Conservation (phyloP, 1,140 invertebrate genomes). For the Aporrectodea caliginosa region DNA sequence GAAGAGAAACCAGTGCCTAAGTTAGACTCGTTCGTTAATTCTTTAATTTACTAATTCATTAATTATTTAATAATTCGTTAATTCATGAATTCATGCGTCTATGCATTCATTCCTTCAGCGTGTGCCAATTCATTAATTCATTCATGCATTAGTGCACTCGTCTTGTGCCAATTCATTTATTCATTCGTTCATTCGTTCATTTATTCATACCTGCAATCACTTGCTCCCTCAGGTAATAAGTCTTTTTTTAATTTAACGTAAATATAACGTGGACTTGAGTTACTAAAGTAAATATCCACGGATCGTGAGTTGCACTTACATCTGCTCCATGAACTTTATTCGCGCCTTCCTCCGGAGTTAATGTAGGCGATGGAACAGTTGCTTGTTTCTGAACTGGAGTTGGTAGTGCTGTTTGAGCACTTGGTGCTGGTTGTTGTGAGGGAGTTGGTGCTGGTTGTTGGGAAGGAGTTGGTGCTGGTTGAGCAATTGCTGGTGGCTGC, state of each 20-base stretch:
- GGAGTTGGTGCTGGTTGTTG: not conserved
- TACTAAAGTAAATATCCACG: not conserved
- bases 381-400: not conserved
- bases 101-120: too few species aligned
- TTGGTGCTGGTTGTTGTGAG: not conserved
- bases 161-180: too few species aligned
- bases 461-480: not conserved
- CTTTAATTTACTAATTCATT: too few species aligned
- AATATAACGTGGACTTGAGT: not conserved
- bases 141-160: too few species aligned
- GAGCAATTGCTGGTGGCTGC: not conserved
- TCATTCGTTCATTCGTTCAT: too few species aligned
- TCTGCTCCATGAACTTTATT: not conserved
- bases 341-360: not conserved
- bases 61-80: too few species aligned
- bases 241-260: not conserved
- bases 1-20: not conserved
- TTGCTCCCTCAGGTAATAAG: not conserved
- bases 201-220: too few species aligned
- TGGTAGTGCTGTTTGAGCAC: not conserved
- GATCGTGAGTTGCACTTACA: not conserved
- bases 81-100: too few species aligned
- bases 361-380: not conserved
- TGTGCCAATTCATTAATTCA: too few species aligned
- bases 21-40: too few species aligned